These are phyloP conservation scores for Lithobius niger DNA, from an alignment of 1,140 invertebrate genomes.

Conservation along the genomic window DNA sequence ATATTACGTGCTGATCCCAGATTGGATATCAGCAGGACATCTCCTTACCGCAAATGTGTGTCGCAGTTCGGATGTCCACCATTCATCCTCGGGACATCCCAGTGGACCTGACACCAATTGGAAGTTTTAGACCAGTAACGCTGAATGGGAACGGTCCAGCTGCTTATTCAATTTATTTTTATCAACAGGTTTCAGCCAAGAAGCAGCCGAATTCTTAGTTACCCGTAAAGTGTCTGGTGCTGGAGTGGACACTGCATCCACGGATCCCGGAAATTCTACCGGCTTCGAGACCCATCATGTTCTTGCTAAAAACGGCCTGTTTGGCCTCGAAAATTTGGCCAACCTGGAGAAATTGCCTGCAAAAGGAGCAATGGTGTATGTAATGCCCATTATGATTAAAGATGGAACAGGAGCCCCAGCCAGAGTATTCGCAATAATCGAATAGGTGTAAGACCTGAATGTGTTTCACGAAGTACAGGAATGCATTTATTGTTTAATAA, in stretches of 20 bases:
- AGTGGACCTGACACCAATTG: too few species aligned
- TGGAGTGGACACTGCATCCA: constrained; percentile 44
- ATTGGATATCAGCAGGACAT: too few species aligned
- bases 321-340: constrained; percentile 18
- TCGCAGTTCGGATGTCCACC: too few species aligned
- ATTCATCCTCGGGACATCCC: too few species aligned
- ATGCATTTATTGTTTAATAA: too few species aligned
- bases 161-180: too few species aligned
- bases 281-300: constrained; percentile 32
- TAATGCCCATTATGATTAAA: constrained; percentile 20
- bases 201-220: constrained; percentile 43
- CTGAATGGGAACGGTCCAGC: too few species aligned
- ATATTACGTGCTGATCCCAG: too few species aligned
- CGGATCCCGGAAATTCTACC: constrained; percentile 39
- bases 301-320: constrained; percentile 24
- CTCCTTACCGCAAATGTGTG: too few species aligned
- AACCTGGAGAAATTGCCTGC: constrained; percentile 17
- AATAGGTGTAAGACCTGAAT: too few species aligned
- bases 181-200: constrained; percentile 37
- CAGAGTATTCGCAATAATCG: constrained; percentile 18
- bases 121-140: too few species aligned
- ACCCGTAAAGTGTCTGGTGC: constrained; percentile 44
- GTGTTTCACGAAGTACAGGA: too few species aligned
- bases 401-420: constrained; percentile 20
- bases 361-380: constrained; percentile 15